Base-by-base conservation (phyloP, 2,797 vertebrate genomes). In the Lithobates pipiens region DNA sequence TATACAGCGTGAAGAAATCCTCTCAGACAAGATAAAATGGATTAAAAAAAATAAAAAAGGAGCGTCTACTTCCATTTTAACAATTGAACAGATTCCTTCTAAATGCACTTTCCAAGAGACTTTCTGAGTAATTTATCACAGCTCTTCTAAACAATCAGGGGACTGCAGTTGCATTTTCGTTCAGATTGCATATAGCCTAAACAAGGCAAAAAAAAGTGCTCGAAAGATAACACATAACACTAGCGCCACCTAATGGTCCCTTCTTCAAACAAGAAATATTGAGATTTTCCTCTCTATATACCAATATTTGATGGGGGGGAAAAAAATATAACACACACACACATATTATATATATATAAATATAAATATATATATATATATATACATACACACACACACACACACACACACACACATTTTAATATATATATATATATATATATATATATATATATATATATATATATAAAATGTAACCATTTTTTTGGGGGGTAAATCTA, bases 211-310 rank as follows among this genome's bases (percentile, higher is more conserved):
- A 34, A 11, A 50, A 15, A 2, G 6, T n/a, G 25, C 36, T 39
- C 11, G 11, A 42, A 1, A 5, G 3, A 36, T 10, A 92, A 89
- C 70, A 67, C 4, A 89, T 90, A 90, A 89, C 90, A 88, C 89
- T 69, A 89, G 91, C 93, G 90, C 95, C 95, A 94, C 87, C 95
- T 95, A 91, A 88, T 93, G 95, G 93, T 32, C 65, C 68, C 36
- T 61, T 54, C 16, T 18, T 54, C 16, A 16, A 54, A 54, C 50
- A 54, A 13, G 15, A 54, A 32, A 32, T 32, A 32, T 3, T 32
- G 32, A 32, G 32, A 32, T 32, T 32, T 32, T 32, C 32, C 32
- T 32, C 32, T 32, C 32, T 32, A 32, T 32, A 32, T 32, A 32
- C 29, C 2, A 29, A 29, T 29, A 29, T 29, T 29, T 29, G 29